Evolutionary conservation across 2,797 vertebrate species (phyloP).

Genomic region (Yasuhikotakia modesta): DNA sequence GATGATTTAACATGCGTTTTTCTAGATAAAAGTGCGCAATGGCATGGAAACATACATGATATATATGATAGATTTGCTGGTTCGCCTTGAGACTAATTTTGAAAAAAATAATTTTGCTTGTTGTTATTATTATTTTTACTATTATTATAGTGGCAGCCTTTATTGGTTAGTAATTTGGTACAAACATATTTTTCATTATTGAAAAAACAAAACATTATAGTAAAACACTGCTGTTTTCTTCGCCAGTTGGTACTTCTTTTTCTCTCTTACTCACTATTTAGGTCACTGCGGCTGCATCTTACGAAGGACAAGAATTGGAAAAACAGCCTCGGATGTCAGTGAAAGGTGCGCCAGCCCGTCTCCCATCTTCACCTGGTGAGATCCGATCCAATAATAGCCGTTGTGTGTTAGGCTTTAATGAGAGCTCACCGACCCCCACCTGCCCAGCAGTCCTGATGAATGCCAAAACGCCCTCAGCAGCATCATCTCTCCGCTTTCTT

Average conservation of each 20-base stretch:
- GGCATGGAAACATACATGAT: too few relatives aligned
- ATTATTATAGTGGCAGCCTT: not conserved
- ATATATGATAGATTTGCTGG: too few relatives aligned
- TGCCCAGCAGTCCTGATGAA: slow-evolving; percentile 60
- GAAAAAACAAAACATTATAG: not conserved
- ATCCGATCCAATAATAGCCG: slow-evolving; percentile 70
- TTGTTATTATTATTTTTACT: slow-evolving; percentile 11
- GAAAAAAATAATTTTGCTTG: too few relatives aligned
- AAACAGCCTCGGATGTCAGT: slow-evolving; percentile 67
- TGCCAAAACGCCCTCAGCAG: slow-evolving; percentile 61
- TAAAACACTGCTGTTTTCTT: not conserved
- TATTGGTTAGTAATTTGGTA: too few relatives aligned
- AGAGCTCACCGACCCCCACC: slow-evolving; percentile 64
- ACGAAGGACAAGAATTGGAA: slow-evolving; percentile 62
- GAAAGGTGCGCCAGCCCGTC: slow-evolving; percentile 61
- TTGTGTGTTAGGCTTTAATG: slow-evolving; percentile 66
- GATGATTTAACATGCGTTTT: too few relatives aligned
- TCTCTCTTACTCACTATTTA: slow-evolving; percentile 54
- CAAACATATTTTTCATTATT: too few relatives aligned
- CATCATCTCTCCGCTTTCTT: slow-evolving; percentile 57
- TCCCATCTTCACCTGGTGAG: slow-evolving; percentile 74
- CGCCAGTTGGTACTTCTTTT: slow-evolving; percentile 17
- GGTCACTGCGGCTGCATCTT: slow-evolving; percentile 73
- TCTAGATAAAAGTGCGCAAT: too few relatives aligned
- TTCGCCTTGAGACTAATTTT: too few relatives aligned